Evolutionary conservation across 2,888 invertebrate genomes (phyloP).

Genomic region (Rotaria macrura): DNA sequence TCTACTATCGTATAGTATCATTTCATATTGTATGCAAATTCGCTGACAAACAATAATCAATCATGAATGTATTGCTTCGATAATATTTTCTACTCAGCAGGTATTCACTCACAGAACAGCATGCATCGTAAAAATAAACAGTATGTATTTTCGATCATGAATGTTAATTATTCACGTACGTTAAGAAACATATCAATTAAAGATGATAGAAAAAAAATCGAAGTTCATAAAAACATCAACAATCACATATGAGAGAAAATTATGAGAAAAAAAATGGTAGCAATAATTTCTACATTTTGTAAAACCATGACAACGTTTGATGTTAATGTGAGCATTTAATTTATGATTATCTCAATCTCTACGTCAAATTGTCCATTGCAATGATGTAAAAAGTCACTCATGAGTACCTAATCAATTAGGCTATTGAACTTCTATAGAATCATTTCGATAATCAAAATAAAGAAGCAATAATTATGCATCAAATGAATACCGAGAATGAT

Average conservation of each 20-base stretch:
- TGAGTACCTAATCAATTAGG: not conserved
- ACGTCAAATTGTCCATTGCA: too few species aligned
- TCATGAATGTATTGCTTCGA: not conserved
- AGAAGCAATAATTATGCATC: not conserved
- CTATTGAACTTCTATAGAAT: not conserved
- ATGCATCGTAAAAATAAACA: conserved; percentile 54
- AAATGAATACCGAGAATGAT: too few species aligned
- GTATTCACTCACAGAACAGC: not conserved
- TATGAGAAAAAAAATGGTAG: too few species aligned
- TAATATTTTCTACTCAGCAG: not conserved
- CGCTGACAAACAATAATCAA: not conserved
- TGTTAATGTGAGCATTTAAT: too few species aligned
- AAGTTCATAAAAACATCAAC: too few species aligned
- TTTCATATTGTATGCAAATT: not conserved
- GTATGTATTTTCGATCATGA: conserved; percentile 42
- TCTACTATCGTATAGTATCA: not conserved
- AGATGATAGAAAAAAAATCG: conserved; percentile 58
- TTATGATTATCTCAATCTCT: too few species aligned
- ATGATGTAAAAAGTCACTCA: not conserved
- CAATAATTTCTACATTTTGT: too few species aligned
- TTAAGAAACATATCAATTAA: conserved; percentile 55
- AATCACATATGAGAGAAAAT: too few species aligned
- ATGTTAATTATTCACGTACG: not conserved
- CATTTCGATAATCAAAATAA: conserved; percentile 49
- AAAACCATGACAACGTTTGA: conserved; percentile 63